Conservation (phyloP, 2,113 vertebrate species). For the Nansenia antarctica region DNA sequence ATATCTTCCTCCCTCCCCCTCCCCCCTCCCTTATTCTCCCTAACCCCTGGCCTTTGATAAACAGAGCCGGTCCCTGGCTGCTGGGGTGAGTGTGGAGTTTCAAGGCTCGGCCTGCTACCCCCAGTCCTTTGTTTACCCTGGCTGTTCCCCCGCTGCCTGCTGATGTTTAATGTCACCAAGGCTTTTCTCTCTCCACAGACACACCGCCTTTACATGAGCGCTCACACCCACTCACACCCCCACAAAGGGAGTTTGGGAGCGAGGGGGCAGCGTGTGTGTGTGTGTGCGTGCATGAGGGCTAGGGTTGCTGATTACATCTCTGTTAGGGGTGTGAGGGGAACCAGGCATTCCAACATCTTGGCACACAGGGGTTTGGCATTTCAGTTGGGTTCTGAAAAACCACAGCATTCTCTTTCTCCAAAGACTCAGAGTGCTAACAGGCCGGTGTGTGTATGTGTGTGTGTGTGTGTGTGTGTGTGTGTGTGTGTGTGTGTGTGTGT, state of each 20-base stretch:
- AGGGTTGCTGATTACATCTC: constrained; percentile 49
- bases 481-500: not conserved
- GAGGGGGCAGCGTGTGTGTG: not conserved
- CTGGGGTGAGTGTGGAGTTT: constrained; percentile 53
- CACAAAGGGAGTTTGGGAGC: constrained; percentile 6
- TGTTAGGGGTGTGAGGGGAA: constrained; percentile 48
- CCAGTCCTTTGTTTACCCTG: constrained; percentile 70
- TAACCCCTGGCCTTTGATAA: constrained; percentile 58
- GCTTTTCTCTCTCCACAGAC: constrained; percentile 46
- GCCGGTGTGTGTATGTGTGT: constrained; percentile 5
- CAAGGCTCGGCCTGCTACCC: constrained; percentile 56
- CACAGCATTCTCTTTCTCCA: constrained; percentile 33
- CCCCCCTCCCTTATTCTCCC: not conserved
- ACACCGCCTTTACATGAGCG: constrained; percentile 57
- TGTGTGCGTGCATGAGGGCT: not conserved
- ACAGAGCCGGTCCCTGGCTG: constrained; percentile 65
- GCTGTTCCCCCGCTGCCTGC: constrained; percentile 56
- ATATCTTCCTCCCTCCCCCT: constrained; percentile 12
- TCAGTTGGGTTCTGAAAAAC: constrained; percentile 43
- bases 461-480: not conserved
- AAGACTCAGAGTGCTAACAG: constrained; percentile 11
- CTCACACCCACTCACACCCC: constrained; percentile 16
- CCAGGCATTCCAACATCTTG: constrained; percentile 47
- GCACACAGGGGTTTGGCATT: constrained; percentile 52
- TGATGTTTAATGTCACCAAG: constrained; percentile 74